phyloP scores from a whole-genome alignment of 2,113 vertebrate species.

The Aix galericulata region DNA sequence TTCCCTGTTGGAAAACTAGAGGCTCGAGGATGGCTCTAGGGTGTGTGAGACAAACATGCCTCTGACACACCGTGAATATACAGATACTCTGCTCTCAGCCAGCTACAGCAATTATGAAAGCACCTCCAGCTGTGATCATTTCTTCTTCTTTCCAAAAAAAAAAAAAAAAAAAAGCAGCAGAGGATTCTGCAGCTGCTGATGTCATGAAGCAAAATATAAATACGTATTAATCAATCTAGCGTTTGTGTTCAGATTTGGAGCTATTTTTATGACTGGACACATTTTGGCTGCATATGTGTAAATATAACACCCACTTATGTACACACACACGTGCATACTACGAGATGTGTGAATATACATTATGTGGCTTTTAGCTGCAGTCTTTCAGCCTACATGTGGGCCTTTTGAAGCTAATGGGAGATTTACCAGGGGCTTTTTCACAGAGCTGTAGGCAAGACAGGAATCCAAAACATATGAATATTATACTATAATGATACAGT shows the following conservation, averaged over 20 bases:
- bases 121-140: not conserved
- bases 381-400: conserved; percentile 48
- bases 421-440: conserved; percentile 73
- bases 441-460: conserved; percentile 68
- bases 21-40: conserved; percentile 17
- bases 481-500: conserved; percentile 27
- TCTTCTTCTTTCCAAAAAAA: not conserved
- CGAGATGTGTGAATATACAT: conserved; percentile 46
- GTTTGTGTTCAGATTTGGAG: not conserved
- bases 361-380: conserved; percentile 59
- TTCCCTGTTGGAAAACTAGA: not conserved
- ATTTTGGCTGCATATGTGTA: conserved; percentile 25
- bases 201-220: not conserved
- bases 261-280: not conserved
- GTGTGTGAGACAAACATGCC: not conserved
- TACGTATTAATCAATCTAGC: not conserved
- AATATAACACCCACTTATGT: conserved; percentile 20
- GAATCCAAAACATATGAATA: conserved; percentile 47
- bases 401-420: conserved; percentile 72
- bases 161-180: not conserved
- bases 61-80: not conserved
- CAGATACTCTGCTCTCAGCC: not conserved
- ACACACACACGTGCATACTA: conserved; percentile 34
- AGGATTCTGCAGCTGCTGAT: not conserved
- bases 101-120: not conserved